These are phyloP conservation scores for Heteractis magnifica DNA, from an alignment of 92 coral and sea anemone genomes.

Conservation along the genomic window DNA sequence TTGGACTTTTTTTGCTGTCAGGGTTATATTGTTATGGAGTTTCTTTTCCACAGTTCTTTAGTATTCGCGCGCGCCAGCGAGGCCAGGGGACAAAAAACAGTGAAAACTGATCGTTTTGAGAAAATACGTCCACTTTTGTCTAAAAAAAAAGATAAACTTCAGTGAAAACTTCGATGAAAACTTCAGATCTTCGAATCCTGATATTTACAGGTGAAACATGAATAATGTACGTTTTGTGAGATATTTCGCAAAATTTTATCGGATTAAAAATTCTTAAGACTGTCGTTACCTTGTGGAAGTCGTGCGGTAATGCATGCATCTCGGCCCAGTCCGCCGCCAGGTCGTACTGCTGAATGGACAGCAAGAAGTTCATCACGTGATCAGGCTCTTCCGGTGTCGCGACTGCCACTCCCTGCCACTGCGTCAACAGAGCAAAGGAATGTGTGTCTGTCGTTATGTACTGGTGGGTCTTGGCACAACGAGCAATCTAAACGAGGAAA, in stretches of 20 bases:
- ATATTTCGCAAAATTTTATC: too few species aligned
- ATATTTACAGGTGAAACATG: too few species aligned
- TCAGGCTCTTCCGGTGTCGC: slow-evolving; percentile 67
- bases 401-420: slow-evolving; percentile 88
- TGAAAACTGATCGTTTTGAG: neutral
- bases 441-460: slow-evolving; percentile 22
- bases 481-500: neutral
- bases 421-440: slow-evolving; percentile 47
- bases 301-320: slow-evolving; percentile 60
- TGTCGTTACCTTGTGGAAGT: slow-evolving; percentile 68
- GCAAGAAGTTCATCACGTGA: slow-evolving; percentile 69
- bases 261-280: neutral
- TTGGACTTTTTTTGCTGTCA: neutral
- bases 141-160: too few species aligned
- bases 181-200: too few species aligned
- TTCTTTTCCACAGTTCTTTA: neutral
- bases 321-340: slow-evolving; percentile 92
- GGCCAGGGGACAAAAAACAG: neutral
- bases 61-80: neutral
- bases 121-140: too few species aligned
- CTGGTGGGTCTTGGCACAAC: slow-evolving; percentile 67
- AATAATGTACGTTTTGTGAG: too few species aligned
- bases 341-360: slow-evolving; percentile 81
- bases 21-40: too few species aligned
- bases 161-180: too few species aligned